Conservation (phyloP, 2,888 invertebrate species). For the Synanthedon tipuliformis region DNA sequence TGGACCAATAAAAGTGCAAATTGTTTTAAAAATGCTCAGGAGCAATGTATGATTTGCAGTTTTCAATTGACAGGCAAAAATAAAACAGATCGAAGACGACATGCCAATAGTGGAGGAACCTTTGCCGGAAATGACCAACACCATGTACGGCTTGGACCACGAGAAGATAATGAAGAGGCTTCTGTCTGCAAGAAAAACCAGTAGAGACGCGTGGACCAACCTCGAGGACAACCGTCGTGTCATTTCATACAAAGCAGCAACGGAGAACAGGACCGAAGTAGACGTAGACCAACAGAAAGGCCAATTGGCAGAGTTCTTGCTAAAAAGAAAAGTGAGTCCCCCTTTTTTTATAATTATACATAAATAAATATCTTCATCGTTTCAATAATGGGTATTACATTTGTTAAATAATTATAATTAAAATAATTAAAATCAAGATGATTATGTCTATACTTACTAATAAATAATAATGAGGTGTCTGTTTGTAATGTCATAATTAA, state of each 20-base stretch:
- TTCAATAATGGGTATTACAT: too few relatives aligned
- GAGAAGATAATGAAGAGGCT: conserved; percentile 71
- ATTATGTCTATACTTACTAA: too few relatives aligned
- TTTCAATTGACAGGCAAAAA: conserved; percentile 38
- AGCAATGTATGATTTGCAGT: too few relatives aligned
- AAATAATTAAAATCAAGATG: too few relatives aligned
- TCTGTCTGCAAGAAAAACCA: conserved; percentile 59
- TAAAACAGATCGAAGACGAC: conserved; percentile 46
- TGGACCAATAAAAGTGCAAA: too few relatives aligned
- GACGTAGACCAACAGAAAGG: conserved; percentile 43
- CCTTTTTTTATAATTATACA: too few relatives aligned
- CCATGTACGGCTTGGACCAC: conserved; percentile 78
- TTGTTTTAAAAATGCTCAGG: too few relatives aligned
- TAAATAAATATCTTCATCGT: too few relatives aligned
- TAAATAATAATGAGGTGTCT: too few relatives aligned
- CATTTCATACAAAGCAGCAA: conserved; percentile 37
- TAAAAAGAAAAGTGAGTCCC: conserved; percentile 53
- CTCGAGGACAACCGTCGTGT: conserved; percentile 25
- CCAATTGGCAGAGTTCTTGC: conserved; percentile 67
- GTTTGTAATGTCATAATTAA: too few relatives aligned
- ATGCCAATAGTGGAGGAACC: conserved; percentile 39
- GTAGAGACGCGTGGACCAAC: conserved; percentile 64
- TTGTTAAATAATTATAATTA: too few relatives aligned
- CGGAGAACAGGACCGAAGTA: conserved; percentile 13
- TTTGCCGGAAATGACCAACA: conserved; percentile 78